Percentiles rank a stretch among this genome's conserved stretches.
phyloP scores from a whole-genome alignment of 2,797 vertebrate species.

The Pelodytes ibericus region DNA sequence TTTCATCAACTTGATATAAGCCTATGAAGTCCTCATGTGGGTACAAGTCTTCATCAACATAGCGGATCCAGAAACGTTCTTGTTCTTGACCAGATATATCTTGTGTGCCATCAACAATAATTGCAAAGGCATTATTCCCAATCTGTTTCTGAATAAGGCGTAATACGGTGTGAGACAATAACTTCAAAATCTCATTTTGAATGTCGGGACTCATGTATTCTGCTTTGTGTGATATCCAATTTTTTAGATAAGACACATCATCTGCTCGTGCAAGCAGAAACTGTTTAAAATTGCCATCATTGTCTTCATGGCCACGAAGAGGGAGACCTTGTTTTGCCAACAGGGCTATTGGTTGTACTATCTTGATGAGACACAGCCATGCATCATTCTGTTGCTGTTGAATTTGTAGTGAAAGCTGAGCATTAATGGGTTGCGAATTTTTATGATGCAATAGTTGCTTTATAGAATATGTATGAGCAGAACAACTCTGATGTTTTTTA shows the following conservation, averaged over 20 bases:
- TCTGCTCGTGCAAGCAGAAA: too few relatives aligned
- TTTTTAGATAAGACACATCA: too few relatives aligned
- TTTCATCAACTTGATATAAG: slow-evolving; percentile 20
- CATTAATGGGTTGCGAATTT: slow-evolving; percentile 2
- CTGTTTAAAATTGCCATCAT: too few relatives aligned
- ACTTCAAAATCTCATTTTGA: slow-evolving; percentile 10
- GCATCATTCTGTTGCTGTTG: slow-evolving; percentile 3
- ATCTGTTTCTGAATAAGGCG: slow-evolving; percentile 8
- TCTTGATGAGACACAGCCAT: too few relatives aligned
- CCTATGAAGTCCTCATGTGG: too few relatives aligned
- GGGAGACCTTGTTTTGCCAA: slow-evolving; percentile 2
- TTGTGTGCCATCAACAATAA: too few relatives aligned
- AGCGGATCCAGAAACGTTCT: too few relatives aligned
- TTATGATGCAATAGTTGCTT: background rate
- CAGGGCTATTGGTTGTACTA: slow-evolving; percentile 7
- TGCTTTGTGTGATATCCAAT: too few relatives aligned
- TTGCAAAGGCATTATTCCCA: slow-evolving; percentile 17
- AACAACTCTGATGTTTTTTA: too few relatives aligned
- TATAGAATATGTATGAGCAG: too few relatives aligned
- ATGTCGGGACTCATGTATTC: slow-evolving; percentile 10
- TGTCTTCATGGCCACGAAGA: slow-evolving; percentile 4
- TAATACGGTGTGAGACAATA: slow-evolving; percentile 16
- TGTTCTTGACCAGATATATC: too few relatives aligned
- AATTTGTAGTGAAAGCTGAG: background rate
- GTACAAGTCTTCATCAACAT: slow-evolving; percentile 6